Conservation (phyloP, 1,140 invertebrate genomes). For the Hyphantria cunea region DNA sequence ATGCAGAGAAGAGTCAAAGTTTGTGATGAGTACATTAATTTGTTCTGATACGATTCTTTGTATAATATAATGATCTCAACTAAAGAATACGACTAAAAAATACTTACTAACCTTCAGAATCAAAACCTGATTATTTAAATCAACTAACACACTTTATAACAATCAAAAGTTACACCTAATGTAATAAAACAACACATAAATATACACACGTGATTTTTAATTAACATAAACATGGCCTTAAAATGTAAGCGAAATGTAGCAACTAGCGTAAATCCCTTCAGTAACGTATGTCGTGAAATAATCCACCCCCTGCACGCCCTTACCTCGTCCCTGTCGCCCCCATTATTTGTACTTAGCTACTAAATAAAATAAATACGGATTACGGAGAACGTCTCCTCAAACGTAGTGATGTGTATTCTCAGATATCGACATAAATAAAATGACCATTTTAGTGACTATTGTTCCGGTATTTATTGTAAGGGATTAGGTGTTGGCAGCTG, state of each 20-base stretch:
- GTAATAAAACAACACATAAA: background rate
- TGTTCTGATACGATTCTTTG: no score
- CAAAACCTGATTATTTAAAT: no score
- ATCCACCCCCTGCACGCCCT: conserved; percentile 27
- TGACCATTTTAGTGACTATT: background rate
- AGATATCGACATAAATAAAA: conserved; percentile 12
- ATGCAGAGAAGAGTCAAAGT: no score
- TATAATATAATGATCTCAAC: no score
- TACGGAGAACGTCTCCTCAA: conserved; percentile 34
- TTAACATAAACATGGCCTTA: background rate
- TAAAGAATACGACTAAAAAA: no score
- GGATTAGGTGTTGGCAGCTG: background rate
- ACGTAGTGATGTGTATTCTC: conserved; percentile 7
- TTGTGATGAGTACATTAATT: no score
- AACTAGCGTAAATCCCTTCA: conserved; percentile 25
- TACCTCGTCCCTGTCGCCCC: conserved; percentile 13
- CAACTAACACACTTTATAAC: no score
- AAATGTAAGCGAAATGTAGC: conserved; percentile 20
- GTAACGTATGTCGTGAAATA: conserved; percentile 36
- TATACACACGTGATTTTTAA: background rate
- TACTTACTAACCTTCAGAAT: no score
- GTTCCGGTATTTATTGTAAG: background rate
- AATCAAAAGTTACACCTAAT: background rate
- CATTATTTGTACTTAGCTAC: conserved; percentile 45
- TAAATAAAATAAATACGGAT: conserved; percentile 51